Evolutionary conservation across 2,113 vertebrate genomes (phyloP), one percentile per base, ranked within the genome.

Genomic region (Bothrops jararaca): DNA sequence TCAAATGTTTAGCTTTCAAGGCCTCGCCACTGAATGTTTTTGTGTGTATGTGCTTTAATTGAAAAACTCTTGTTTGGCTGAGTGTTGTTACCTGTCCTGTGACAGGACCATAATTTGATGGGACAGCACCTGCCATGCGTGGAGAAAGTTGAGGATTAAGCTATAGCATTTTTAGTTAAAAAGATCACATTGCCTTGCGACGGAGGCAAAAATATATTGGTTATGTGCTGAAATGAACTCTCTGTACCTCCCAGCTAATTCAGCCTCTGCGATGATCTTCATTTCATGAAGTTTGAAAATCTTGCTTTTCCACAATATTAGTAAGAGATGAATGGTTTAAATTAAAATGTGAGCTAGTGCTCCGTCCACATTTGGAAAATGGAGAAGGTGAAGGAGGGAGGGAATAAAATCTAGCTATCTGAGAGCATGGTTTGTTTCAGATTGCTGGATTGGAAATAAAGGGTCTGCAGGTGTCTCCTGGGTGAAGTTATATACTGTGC

Each of bases 261-360:
- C 69, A 89, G 91, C 92, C 93, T 48, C 85, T 0, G 0, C 2
- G 50, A 20, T 52, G 74, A 85, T 7, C 56, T 50, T 60, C 54
- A 45, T 12, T 95, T 54, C 4, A 24, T 89, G 74, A 95, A 96
- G 94, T 64, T 1, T 1, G 94, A 96, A 85, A 69, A 45, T 50
- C 60, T 90, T 92, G 90, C 92, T 92, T 92, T 60, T 94, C 93
- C 60, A 91, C 89, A 95, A 95, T 94, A 91, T 95, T 95, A 89
- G 88, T 18, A 92, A 50, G 3, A 56, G 94, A 64, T 58, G 94
- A 96, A 94, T 95, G 92, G 92, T 96, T 97, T 95, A 91, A 96
- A 96, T 95, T 96, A 96, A 88, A 92, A 64, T 94, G 45, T 0
- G 11, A 96, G 93, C 95, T 94, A 96, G 94, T 56, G 50, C 86